These are phyloP conservation scores for Oedothorax gibbosus DNA, from an alignment of 1,140 invertebrate genomes.

Conservation along the genomic window DNA sequence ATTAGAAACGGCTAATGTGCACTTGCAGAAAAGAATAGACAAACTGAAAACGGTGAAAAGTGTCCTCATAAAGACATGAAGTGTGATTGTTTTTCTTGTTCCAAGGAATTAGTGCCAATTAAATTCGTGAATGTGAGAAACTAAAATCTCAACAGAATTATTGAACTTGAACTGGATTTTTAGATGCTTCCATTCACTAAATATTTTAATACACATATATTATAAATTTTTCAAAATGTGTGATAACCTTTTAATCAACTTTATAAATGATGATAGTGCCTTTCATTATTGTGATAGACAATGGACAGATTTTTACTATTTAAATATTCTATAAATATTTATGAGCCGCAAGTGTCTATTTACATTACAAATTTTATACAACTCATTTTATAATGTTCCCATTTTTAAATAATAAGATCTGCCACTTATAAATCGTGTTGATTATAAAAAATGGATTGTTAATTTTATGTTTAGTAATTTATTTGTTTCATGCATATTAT, in stretches of 20 bases:
- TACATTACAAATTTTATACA: no score
- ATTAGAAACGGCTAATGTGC: slow-evolving; percentile 95
- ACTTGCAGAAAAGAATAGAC: slow-evolving; percentile 94
- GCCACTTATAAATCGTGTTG: no score
- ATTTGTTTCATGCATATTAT: no score
- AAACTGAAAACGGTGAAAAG: slow-evolving; percentile 86
- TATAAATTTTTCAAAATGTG: slow-evolving; percentile 18
- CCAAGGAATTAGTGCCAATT: slow-evolving; percentile 44
- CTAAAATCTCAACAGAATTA: neutral
- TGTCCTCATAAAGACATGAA: slow-evolving; percentile 56
- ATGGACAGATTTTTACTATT: neutral
- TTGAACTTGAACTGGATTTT: neutral
- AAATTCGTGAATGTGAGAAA: neutral
- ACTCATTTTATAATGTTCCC: no score
- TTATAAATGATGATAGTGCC: slow-evolving; percentile 17
- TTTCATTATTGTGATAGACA: neutral
- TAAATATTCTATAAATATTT: no score
- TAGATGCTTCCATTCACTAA: slow-evolving; percentile 15
- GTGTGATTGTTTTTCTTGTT: neutral
- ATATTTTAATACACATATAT: slow-evolving; percentile 3
- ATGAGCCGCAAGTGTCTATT: no score
- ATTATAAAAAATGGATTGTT: no score
- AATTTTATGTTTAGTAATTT: no score
- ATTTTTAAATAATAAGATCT: no score
- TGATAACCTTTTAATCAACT: slow-evolving; percentile 10